These are phyloP conservation scores for Centroberyx gerrardi DNA, from an alignment of 2,797 vertebrate species.

Conservation along the genomic window DNA sequence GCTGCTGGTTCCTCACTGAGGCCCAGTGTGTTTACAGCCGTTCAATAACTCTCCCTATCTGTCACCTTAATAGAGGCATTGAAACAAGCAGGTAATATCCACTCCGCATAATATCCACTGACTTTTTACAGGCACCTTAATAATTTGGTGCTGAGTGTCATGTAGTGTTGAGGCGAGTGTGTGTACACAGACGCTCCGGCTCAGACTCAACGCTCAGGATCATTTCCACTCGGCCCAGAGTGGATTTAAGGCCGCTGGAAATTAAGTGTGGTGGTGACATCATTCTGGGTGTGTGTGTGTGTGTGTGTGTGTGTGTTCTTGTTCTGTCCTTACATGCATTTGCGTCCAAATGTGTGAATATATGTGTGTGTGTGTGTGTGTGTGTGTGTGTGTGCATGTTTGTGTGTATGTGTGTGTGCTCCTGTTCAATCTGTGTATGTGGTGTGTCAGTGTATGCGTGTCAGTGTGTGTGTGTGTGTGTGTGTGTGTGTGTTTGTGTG, in stretches of 20 bases:
- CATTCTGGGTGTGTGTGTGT: conserved; percentile 45
- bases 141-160: conserved; percentile 49
- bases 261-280: conserved; percentile 72
- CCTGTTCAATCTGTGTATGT: neutral
- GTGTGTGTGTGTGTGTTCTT: conserved; percentile 20
- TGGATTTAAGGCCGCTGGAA: conserved; percentile 77
- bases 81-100: conserved; percentile 63
- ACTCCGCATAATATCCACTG: conserved; percentile 11
- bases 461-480: neutral
- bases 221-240: conserved; percentile 70
- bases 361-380: neutral
- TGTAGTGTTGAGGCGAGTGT: conserved; percentile 66
- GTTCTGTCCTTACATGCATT: neutral
- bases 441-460: too few species aligned
- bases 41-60: conserved; percentile 18
- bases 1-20: conserved; percentile 4
- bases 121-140: conserved; percentile 69
- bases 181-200: conserved; percentile 64
- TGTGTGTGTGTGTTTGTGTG: too few species aligned
- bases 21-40: neutral
- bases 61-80: conserved; percentile 43
- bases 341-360: too few species aligned
- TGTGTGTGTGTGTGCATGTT: conserved; percentile 9
- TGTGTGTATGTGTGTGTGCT: conserved; percentile 1
- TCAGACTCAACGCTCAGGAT: conserved; percentile 50